Evolutionary conservation across 2,888 invertebrate genomes (phyloP).

Genomic region (Drosophila ustulata): DNA sequence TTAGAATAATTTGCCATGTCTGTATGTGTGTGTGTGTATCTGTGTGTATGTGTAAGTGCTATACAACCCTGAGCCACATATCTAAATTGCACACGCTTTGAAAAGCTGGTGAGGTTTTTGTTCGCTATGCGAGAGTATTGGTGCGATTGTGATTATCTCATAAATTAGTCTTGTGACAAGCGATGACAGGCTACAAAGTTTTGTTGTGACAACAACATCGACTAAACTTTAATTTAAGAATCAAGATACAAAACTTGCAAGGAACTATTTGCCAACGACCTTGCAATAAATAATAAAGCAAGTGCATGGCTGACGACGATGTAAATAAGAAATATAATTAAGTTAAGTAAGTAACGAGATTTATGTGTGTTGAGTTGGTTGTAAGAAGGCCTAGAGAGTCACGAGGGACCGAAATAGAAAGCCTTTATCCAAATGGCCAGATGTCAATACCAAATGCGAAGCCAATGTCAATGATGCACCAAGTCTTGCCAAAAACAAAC

Average conservation of each 20-base stretch:
- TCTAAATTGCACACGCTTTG: slow-evolving; percentile 44
- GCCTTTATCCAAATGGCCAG: slow-evolving; percentile 57
- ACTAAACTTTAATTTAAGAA: slow-evolving; percentile 55
- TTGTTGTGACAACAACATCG: slow-evolving; percentile 44
- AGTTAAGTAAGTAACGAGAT: slow-evolving; percentile 14
- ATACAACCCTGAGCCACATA: slow-evolving; percentile 49
- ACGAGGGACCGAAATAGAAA: slow-evolving; percentile 56
- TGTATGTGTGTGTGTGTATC: slow-evolving; percentile 10
- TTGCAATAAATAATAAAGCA: slow-evolving; percentile 31
- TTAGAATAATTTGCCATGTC: slow-evolving; percentile 64
- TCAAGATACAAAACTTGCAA: slow-evolving; percentile 26
- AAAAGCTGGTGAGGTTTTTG: slow-evolving; percentile 18
- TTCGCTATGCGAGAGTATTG: slow-evolving; percentile 17
- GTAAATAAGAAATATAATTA: slow-evolving; percentile 17
- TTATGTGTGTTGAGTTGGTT: slow-evolving; percentile 13
- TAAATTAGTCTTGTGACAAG: slow-evolving; percentile 82
- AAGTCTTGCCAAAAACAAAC: slow-evolving; percentile 57
- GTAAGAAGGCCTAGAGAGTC: slow-evolving; percentile 35
- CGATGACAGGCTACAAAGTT: slow-evolving; percentile 61
- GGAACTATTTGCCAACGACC: slow-evolving; percentile 21
- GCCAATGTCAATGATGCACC: slow-evolving; percentile 79
- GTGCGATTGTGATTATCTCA: slow-evolving; percentile 77
- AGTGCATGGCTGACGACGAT: slow-evolving; percentile 8
- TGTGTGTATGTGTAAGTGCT: slow-evolving; percentile 25
- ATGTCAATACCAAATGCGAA: slow-evolving; percentile 65